Conservation (phyloP, 2,888 invertebrate genomes). For the Lamellibrachia columna region DNA sequence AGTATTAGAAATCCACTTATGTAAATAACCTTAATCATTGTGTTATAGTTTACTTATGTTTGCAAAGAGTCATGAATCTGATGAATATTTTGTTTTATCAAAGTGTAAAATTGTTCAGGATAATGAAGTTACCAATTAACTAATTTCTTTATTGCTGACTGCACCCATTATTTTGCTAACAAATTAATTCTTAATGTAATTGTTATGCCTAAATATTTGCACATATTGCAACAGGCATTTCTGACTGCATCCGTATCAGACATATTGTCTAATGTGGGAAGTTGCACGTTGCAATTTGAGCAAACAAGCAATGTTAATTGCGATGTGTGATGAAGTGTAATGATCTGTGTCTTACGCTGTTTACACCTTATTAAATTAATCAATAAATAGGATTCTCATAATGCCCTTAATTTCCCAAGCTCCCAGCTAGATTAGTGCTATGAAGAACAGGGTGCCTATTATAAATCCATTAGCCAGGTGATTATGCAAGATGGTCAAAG, state of each 20-base stretch:
- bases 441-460: not conserved
- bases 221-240: not conserved
- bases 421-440: not conserved
- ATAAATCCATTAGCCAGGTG: not conserved
- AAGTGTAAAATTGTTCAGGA: too few relatives aligned
- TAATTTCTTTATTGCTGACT: too few relatives aligned
- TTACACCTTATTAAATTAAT: conserved; percentile 16
- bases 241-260: not conserved
- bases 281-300: not conserved
- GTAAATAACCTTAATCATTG: too few relatives aligned
- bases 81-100: too few relatives aligned
- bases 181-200: too few relatives aligned
- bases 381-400: conserved; percentile 11
- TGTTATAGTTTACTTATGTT: too few relatives aligned
- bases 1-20: too few relatives aligned
- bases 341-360: not conserved
- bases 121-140: too few relatives aligned
- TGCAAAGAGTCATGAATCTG: too few relatives aligned
- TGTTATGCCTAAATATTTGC: not conserved
- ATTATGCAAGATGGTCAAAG: conserved; percentile 16
- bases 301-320: not conserved
- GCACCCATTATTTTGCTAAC: too few relatives aligned
- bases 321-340: not conserved
- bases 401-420: conserved; percentile 1
- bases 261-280: not conserved